Evolutionary conservation across 2,797 vertebrate genomes (phyloP).

Genomic region (Pseudochaenichthys georgianus): DNA sequence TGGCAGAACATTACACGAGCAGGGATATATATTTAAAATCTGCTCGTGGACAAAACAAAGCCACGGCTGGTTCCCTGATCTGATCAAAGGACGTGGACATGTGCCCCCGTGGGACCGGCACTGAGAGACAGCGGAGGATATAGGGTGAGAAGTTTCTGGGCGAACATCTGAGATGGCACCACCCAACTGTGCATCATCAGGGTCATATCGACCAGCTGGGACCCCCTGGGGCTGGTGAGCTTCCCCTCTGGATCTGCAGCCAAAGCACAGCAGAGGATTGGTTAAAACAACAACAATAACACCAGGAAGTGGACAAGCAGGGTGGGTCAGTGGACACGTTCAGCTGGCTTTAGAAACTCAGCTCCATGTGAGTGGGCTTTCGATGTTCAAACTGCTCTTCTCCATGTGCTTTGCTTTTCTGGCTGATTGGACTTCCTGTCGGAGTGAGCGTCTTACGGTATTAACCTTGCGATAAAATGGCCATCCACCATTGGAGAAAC

Average conservation of each 20-base stretch:
- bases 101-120: slow-evolving; percentile 35
- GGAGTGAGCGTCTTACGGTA: slow-evolving; percentile 3
- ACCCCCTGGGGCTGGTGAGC: slow-evolving; percentile 79
- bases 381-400: background rate
- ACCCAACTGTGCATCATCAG: slow-evolving; percentile 95
- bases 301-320: background rate
- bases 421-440: background rate
- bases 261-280: slow-evolving; percentile 12
- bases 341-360: slow-evolving; percentile 6
- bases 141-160: slow-evolving; percentile 88
- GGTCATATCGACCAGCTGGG: slow-evolving; percentile 90
- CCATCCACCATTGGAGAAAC: slow-evolving; percentile 1
- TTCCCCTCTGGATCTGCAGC: slow-evolving; percentile 88
- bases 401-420: slow-evolving; percentile 1
- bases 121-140: slow-evolving; percentile 84
- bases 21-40: slow-evolving; percentile 50
- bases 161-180: slow-evolving; percentile 88
- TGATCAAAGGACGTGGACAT: slow-evolving; percentile 72
- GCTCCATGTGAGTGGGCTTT: background rate
- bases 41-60: slow-evolving; percentile 72
- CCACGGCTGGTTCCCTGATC: slow-evolving; percentile 70
- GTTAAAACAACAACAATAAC: slow-evolving; percentile 15
- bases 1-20: background rate
- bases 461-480: slow-evolving; percentile 4
- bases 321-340: background rate